A percentile compares a stretch with the other conserved stretches of the same genome.
phyloP scores from a whole-genome alignment of 1,140 invertebrate species.

The Pseudobourletiella spinata region DNA sequence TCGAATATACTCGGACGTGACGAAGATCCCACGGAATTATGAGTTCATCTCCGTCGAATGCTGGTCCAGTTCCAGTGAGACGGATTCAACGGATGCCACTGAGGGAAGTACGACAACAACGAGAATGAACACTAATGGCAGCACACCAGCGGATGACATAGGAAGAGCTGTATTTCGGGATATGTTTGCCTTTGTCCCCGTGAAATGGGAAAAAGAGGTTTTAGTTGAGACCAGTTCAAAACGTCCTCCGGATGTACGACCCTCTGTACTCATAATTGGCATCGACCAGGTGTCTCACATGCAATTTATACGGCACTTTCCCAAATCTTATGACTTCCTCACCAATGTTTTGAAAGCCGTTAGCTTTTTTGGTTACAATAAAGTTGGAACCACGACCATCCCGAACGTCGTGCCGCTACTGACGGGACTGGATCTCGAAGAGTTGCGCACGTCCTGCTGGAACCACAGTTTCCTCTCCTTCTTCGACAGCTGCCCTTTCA shows the following conservation, averaged over 20 bases:
- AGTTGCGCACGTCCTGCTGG: slow-evolving; percentile 47
- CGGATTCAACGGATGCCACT: background rate
- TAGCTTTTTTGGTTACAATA: slow-evolving; percentile 38
- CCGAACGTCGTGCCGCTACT: slow-evolving; percentile 49
- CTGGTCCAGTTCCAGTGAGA: background rate
- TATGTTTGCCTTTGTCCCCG: slow-evolving; percentile 55
- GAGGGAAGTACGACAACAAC: too few species aligned
- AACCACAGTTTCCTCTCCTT: slow-evolving; percentile 17
- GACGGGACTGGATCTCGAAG: slow-evolving; percentile 51
- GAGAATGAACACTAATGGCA: background rate
- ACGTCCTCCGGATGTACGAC: background rate
- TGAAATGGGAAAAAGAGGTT: slow-evolving; percentile 5
- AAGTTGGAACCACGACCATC: slow-evolving; percentile 62
- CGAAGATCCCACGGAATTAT: background rate
- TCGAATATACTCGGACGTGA: background rate
- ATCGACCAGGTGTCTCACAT: slow-evolving; percentile 50
- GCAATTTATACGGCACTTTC: slow-evolving; percentile 50
- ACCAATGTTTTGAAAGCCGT: slow-evolving; percentile 37
- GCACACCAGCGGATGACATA: background rate
- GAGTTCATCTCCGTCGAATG: slow-evolving; percentile 7
- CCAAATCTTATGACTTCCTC: slow-evolving; percentile 43
- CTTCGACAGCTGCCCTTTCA: slow-evolving; percentile 62
- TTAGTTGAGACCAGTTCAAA: slow-evolving; percentile 41
- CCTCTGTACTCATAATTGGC: slow-evolving; percentile 44
- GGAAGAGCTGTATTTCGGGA: slow-evolving; percentile 50